Base-by-base conservation (phyloP, 23 tunicate species). In the Halocynthia roretzi region DNA sequence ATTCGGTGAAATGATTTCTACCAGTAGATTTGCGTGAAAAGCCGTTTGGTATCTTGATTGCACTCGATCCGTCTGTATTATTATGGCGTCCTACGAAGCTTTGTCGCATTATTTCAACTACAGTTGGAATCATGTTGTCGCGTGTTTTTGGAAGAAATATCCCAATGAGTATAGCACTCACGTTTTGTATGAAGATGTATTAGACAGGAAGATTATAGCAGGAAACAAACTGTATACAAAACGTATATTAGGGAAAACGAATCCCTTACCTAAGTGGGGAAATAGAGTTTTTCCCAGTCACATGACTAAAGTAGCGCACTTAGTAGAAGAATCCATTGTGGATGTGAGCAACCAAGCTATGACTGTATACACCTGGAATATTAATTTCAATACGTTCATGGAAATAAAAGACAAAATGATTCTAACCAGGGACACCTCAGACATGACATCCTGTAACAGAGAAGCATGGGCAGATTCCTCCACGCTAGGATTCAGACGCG, bases 401-500 rank as follows among this genome's bases (percentile, higher is more conserved):
- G 81, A 50, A 9, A 44, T 56, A 7, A 71, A 67, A 57, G 63
- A 80, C 8, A 54, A 57, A 5, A 44, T 77, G 15, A 17, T 54
- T 14, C 80, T 78, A 15, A 2, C 67, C 8, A 66, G 50, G 5
- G 62, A 77, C 51, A 55, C 78, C 8, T 48, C 23, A 22, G 74
- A 44, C 52, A 51, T 71, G 11, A 88, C 95, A 10, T 23, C 52
- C 18, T 53, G 87, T 15, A 18, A 44, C 6, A 83, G 70, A 53
- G 95, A 88, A 80, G 95, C 84, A 8, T 88, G 95, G 95, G 77
- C 80, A 5, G 84, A 88, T 79, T 88, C 95, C 51, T 88, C 95
- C 48, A 58, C 80, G 56, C 73, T 56, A 48, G 95, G 95, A 20
- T 73, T 88, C 20, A 56, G 95, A 51, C 63, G 71, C 52, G 95